Percentiles rank a stretch among this genome's conserved stretches.
Evolutionary conservation across 2,888 invertebrate genomes (phyloP).

Genomic region (Cantharis lateralis): DNA sequence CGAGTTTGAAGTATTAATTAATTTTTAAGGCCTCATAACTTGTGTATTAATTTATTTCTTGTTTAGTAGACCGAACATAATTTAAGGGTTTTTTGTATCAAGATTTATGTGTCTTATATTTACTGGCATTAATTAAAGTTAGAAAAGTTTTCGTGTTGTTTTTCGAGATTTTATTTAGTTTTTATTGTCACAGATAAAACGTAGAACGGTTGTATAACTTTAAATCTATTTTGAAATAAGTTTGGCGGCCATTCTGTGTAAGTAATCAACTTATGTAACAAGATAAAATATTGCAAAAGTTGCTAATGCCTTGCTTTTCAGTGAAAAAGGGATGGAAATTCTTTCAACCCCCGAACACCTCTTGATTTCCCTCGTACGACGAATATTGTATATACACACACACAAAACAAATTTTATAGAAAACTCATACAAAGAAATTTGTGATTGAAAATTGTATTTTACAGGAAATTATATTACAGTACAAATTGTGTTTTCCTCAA

Average conservation of each 20-base stretch:
- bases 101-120: conserved; percentile 32
- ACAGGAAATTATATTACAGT: conserved; percentile 25
- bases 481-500: conserved; percentile 22
- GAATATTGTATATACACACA: conserved; percentile 28
- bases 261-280: conserved; percentile 43
- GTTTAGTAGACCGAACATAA: conserved; percentile 27
- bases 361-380: conserved; percentile 24
- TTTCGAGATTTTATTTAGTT: conserved; percentile 31
- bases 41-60: conserved; percentile 30
- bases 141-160: conserved; percentile 30
- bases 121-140: conserved; percentile 31
- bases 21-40: conserved; percentile 30
- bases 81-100: conserved; percentile 21
- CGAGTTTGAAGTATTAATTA: conserved; percentile 31
- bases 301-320: conserved; percentile 37
- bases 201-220: conserved; percentile 29
- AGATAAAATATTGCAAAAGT: conserved; percentile 43
- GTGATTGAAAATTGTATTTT: conserved; percentile 25
- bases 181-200: conserved; percentile 30
- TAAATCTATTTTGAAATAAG: conserved; percentile 32
- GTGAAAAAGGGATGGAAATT: conserved; percentile 27
- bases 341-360: conserved; percentile 7
- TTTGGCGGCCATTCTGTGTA: conserved; percentile 31
- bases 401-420: conserved; percentile 29
- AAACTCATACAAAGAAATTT: conserved; percentile 30